These are phyloP conservation scores for Anguilla megastoma DNA, from an alignment of 2,797 vertebrate genomes.

Conservation along the genomic window DNA sequence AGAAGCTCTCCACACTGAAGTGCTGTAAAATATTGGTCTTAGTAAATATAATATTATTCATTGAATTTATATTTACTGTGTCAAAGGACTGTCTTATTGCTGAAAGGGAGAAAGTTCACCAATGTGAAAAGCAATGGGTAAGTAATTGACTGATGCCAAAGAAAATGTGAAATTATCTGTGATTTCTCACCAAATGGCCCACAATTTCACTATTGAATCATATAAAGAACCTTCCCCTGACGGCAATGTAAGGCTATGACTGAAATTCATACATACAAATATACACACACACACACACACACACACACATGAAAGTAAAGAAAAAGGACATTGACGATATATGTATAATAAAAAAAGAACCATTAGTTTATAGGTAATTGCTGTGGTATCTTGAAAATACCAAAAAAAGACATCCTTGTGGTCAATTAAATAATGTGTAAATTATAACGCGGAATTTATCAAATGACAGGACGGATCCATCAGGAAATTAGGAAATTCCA, in stretches of 20 bases:
- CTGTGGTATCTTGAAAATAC: too few species aligned
- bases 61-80: conserved; percentile 57
- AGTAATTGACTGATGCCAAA: conserved; percentile 57
- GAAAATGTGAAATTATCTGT: conserved; percentile 53
- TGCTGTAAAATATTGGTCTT: conserved; percentile 44
- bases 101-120: conserved; percentile 49
- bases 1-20: conserved; percentile 35
- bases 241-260: conserved; percentile 2
- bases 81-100: conserved; percentile 50
- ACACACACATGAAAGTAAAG: not conserved
- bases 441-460: too few species aligned
- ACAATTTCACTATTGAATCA: conserved; percentile 43
- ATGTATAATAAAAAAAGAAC: too few species aligned
- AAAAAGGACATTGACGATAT: too few species aligned
- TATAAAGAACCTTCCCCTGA: conserved; percentile 37
- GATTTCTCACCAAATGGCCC: conserved; percentile 39
- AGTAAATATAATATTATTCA: conserved; percentile 61
- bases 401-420: too few species aligned
- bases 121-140: conserved; percentile 51
- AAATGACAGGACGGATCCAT: too few species aligned
- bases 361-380: too few species aligned
- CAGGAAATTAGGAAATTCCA: too few species aligned
- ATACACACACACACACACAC: too few species aligned
- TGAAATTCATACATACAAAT: not conserved
- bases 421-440: too few species aligned